These are phyloP conservation scores for Vollenhovia emeryi DNA, from an alignment of 1,140 invertebrate species.

Conservation along the genomic window DNA sequence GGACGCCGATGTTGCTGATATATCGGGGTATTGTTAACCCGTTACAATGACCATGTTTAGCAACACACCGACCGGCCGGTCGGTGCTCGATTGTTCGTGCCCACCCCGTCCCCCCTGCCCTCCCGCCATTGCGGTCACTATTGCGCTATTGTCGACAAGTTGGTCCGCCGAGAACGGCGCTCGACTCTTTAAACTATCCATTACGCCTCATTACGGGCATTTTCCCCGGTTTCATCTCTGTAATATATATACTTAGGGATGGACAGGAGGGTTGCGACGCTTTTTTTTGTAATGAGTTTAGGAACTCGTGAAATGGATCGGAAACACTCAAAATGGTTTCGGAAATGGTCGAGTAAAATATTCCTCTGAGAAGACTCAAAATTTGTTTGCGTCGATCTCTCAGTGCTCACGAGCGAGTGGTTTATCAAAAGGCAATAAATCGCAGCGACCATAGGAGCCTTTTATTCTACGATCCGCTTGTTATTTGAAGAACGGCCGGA, in stretches of 20 bases:
- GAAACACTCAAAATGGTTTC: too few species aligned
- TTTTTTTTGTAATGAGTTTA: too few species aligned
- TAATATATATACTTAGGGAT: background rate
- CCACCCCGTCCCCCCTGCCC: background rate
- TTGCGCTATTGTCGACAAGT: conserved; percentile 68
- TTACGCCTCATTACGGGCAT: background rate
- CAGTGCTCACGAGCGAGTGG: background rate
- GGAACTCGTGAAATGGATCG: too few species aligned
- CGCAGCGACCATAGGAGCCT: conserved; percentile 23
- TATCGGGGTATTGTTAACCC: conserved; percentile 78
- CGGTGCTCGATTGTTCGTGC: conserved; percentile 76
- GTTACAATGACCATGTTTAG: conserved; percentile 80
- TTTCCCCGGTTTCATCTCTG: background rate
- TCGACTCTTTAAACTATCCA: conserved; percentile 42
- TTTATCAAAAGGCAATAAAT: conserved; percentile 41
- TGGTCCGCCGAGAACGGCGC: conserved; percentile 35
- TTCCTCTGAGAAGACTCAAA: background rate
- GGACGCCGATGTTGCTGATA: conserved; percentile 73
- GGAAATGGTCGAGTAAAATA: too few species aligned
- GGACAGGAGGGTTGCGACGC: too few species aligned
- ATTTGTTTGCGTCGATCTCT: conserved; percentile 25
- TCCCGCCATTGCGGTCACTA: conserved; percentile 36
- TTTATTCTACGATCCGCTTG: conserved; percentile 46
- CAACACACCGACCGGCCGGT: conserved; percentile 73
- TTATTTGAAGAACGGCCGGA: background rate